A percentile compares a stretch with the other conserved stretches of the same genome.
These are phyloP conservation scores for Timema cristinae DNA, from an alignment of 2,888 invertebrate species.

Conservation along the genomic window DNA sequence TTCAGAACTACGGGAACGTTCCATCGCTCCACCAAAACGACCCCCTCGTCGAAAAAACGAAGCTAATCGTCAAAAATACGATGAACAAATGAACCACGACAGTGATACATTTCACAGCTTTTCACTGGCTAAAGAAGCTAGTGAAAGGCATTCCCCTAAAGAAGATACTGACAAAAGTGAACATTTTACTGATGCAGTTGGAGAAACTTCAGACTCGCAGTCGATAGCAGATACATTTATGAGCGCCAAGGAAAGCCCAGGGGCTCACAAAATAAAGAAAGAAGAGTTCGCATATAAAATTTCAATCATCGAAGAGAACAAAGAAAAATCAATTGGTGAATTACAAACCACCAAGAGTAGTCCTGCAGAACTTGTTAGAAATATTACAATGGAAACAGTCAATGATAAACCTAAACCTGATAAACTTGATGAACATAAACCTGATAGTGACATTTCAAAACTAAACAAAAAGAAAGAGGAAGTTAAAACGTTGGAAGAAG, in stretches of 20 bases:
- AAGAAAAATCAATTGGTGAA: not conserved
- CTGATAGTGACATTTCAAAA: too few species aligned
- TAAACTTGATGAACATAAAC: too few species aligned
- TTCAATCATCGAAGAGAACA: constrained; percentile 25
- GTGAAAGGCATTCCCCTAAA: constrained; percentile 32
- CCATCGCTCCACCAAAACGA: constrained; percentile 51
- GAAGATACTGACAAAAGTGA: constrained; percentile 42
- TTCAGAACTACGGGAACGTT: constrained; percentile 42
- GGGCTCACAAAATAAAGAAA: constrained; percentile 15
- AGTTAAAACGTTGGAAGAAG: too few species aligned
- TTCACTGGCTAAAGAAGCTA: constrained; percentile 27
- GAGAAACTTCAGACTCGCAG: constrained; percentile 16
- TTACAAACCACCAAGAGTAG: constrained; percentile 18
- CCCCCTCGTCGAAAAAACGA: constrained; percentile 56
- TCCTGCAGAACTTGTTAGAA: constrained; percentile 18
- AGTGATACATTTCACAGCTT: constrained; percentile 44
- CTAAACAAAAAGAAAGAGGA: too few species aligned
- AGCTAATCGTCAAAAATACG: too few species aligned
- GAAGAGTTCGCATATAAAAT: constrained; percentile 26
- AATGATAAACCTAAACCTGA: not conserved
- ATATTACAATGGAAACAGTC: constrained; percentile 22
- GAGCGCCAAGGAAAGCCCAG: constrained; percentile 31
- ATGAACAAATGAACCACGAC: constrained; percentile 45
- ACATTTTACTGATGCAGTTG: constrained; percentile 35
- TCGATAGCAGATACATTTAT: constrained; percentile 31